phyloP scores from a whole-genome alignment of 2,888 invertebrate genomes.

The Achlya flavicornis region DNA sequence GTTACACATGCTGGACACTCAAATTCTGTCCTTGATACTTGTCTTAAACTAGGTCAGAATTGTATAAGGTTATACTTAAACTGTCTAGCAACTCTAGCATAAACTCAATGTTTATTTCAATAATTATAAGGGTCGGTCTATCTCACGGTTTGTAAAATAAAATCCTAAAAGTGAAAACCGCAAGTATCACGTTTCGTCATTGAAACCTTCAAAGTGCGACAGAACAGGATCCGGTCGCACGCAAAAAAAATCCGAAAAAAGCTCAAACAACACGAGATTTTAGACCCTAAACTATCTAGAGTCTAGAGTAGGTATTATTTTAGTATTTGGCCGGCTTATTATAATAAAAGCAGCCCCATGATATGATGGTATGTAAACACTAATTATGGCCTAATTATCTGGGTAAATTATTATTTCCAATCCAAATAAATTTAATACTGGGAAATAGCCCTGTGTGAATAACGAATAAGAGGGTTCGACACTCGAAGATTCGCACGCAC shows the following conservation, averaged over 20 bases:
- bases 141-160: constrained; percentile 29
- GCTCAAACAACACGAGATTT: background rate
- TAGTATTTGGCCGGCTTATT: background rate
- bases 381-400: too few relatives aligned
- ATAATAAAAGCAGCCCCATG: too few relatives aligned
- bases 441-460: too few relatives aligned
- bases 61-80: background rate
- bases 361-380: too few relatives aligned
- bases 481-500: too few relatives aligned
- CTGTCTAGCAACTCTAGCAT: background rate
- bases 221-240: constrained; percentile 65
- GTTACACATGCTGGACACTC: constrained; percentile 14
- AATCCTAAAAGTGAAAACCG: constrained; percentile 55
- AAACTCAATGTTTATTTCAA: background rate
- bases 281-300: background rate
- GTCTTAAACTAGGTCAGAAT: constrained; percentile 10
- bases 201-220: constrained; percentile 56
- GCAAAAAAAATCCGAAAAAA: constrained; percentile 24
- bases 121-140: background rate
- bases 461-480: too few relatives aligned
- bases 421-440: too few relatives aligned
- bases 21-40: constrained; percentile 26
- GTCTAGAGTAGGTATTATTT: too few relatives aligned
- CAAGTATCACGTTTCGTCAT: constrained; percentile 52
- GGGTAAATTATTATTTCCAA: too few relatives aligned